Evolutionary conservation across 2,888 invertebrate genomes (phyloP).

Genomic region (Drosophila nr. medialis): DNA sequence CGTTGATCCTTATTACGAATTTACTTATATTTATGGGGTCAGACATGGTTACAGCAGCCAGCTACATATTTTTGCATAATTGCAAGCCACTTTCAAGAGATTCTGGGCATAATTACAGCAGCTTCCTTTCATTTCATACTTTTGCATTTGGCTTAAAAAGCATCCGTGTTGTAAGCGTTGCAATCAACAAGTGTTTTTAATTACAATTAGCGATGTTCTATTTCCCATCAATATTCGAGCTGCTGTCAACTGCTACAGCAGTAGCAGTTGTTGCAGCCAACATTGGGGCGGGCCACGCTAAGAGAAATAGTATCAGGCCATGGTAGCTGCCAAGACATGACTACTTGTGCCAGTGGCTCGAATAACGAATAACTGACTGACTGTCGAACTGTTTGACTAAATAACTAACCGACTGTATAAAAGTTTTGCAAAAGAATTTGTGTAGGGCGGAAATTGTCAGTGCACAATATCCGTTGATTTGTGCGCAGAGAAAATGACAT

Average conservation of each 20-base stretch:
- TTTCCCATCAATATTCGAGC: background rate
- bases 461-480: conserved; percentile 79
- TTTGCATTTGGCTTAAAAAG: background rate
- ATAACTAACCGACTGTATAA: conserved; percentile 3
- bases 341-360: background rate
- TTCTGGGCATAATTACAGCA: background rate
- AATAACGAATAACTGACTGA: background rate
- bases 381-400: conserved; percentile 1
- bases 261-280: background rate
- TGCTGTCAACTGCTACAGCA: background rate
- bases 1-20: background rate
- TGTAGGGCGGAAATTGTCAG: conserved; percentile 74
- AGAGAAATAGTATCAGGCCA: conserved; percentile 8
- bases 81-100: background rate
- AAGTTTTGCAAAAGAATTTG: conserved; percentile 36
- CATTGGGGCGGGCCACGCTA: background rate
- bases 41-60: background rate
- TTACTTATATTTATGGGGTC: background rate
- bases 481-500: conserved; percentile 71
- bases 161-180: background rate
- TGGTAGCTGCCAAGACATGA: background rate
- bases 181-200: conserved; percentile 64
- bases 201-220: conserved; percentile 62
- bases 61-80: too few species aligned
- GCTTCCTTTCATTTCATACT: background rate